A percentile compares a stretch with the other conserved stretches of the same genome.
These are phyloP conservation scores for Rousettus leschenaultii DNA, from an alignment of 2,113 vertebrate genomes.

Conservation along the genomic window DNA sequence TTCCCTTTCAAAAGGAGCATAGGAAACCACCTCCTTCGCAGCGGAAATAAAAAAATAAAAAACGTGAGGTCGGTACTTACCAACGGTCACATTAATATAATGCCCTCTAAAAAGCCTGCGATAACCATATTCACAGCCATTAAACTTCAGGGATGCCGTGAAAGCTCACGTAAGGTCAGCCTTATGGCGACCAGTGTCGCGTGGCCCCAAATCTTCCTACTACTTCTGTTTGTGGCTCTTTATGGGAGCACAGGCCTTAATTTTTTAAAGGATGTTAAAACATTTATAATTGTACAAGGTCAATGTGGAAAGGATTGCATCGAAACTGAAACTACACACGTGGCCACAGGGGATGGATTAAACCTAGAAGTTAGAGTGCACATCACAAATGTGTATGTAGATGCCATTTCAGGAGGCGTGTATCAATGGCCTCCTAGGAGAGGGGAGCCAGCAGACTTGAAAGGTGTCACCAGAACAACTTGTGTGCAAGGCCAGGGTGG, in stretches of 20 bases:
- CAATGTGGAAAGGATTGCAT: constrained; percentile 62
- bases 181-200: not conserved
- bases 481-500: not conserved
- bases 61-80: constrained; percentile 45
- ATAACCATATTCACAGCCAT: constrained; percentile 25
- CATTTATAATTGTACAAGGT: constrained; percentile 74
- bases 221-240: constrained; percentile 60
- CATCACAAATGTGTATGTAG: not conserved
- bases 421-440: not conserved
- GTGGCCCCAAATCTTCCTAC: constrained; percentile 18
- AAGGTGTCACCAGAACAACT: not conserved
- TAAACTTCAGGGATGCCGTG: constrained; percentile 28
- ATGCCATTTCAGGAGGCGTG: not conserved
- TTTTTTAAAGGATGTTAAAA: constrained; percentile 72
- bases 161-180: not conserved
- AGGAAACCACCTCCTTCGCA: constrained; percentile 39
- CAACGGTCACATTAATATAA: constrained; percentile 57
- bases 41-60: constrained; percentile 68
- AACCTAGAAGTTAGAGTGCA: not conserved
- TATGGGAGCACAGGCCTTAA: constrained; percentile 44
- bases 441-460: accelerated
- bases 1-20: constrained; percentile 25
- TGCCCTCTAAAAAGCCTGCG: constrained; percentile 46
- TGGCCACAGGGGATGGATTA: constrained; percentile 56
- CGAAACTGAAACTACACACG: constrained; percentile 40